Conservation (phyloP, 1,140 invertebrate species). For the Phymorhynchus buccinoides region DNA sequence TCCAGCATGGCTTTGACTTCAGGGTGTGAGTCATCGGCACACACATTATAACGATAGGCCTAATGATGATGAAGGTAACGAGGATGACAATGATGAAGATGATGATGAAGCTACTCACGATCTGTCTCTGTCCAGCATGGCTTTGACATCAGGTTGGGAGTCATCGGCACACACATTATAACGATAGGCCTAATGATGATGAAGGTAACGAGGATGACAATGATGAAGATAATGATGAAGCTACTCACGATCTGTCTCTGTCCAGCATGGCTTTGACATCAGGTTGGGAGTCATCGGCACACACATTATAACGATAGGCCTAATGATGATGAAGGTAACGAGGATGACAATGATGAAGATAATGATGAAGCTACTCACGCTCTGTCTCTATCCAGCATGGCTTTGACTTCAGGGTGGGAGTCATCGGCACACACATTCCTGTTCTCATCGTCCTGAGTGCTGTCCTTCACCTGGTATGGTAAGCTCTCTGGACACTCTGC, state of each 20-base stretch:
- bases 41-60: too few species aligned
- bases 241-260: slow-evolving; percentile 54
- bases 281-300: slow-evolving; percentile 62
- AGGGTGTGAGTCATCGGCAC: too few species aligned
- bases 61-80: too few species aligned
- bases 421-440: slow-evolving; percentile 63
- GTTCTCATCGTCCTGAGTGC: slow-evolving; percentile 52
- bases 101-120: too few species aligned
- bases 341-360: too few species aligned
- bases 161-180: too few species aligned
- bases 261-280: slow-evolving; percentile 43
- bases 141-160: too few species aligned
- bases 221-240: not conserved
- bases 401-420: slow-evolving; percentile 55
- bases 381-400: slow-evolving; percentile 39
- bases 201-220: too few species aligned
- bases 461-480: slow-evolving; percentile 72
- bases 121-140: too few species aligned
- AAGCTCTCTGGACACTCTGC: slow-evolving; percentile 84
- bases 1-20: too few species aligned
- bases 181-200: too few species aligned
- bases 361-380: slow-evolving; percentile 50
- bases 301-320: slow-evolving; percentile 47
- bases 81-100: too few species aligned
- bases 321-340: not conserved